Percentiles rank a stretch among this genome's conserved stretches.
Evolutionary conservation across 2,797 vertebrate genomes (phyloP).

Genomic region (Apodemus agrarius): DNA sequence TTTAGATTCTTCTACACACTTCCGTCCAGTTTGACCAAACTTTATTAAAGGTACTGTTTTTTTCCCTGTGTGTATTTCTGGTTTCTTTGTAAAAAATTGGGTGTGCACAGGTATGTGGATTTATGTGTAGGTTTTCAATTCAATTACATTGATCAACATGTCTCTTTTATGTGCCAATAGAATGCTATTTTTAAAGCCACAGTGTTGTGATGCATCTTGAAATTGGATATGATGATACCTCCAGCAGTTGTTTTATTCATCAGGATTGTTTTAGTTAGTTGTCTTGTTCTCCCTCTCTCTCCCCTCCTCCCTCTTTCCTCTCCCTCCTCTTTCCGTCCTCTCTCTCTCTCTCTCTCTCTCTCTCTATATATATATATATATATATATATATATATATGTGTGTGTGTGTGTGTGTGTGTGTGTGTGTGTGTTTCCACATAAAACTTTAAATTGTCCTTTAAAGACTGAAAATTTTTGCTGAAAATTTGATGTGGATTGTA

Average conservation of each 20-base stretch:
- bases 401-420: no score
- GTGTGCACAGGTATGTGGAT: neutral
- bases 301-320: no score
- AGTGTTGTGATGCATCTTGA: neutral
- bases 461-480: neutral
- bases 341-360: no score
- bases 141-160: neutral
- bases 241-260: neutral
- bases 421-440: neutral
- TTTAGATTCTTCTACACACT: neutral
- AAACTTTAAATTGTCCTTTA: neutral
- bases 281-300: no score
- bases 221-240: neutral
- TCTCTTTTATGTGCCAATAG: neutral
- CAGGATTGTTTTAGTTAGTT: neutral
- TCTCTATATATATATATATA: no score
- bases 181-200: neutral
- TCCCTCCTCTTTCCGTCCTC: no score
- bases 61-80: neutral
- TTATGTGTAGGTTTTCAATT: neutral
- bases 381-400: no score
- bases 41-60: neutral
- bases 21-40: neutral
- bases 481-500: neutral
- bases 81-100: neutral